Evolutionary conservation across 2,888 invertebrate species (phyloP).

Genomic region (Drosophila prostipennis): DNA sequence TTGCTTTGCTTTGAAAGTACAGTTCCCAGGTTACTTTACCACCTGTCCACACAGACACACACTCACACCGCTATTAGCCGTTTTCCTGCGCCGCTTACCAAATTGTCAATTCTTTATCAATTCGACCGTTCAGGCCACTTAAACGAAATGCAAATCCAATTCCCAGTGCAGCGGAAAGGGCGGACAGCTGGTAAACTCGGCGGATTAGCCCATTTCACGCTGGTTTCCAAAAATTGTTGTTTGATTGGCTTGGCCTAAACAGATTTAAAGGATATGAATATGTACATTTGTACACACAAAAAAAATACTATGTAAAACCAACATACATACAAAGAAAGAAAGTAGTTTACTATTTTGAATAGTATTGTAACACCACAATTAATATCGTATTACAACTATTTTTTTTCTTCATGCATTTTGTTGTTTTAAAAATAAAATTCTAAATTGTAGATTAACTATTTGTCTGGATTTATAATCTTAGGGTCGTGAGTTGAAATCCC

Average conservation of each 20-base stretch:
- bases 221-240: not conserved
- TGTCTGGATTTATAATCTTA: too few species aligned
- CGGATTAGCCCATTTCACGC: slow-evolving; percentile 1
- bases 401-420: too few species aligned
- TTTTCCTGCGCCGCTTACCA: slow-evolving; percentile 15
- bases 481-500: too few species aligned
- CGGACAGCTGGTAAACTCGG: slow-evolving; percentile 1
- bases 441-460: too few species aligned
- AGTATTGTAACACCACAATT: too few species aligned
- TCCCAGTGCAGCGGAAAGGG: slow-evolving; percentile 5
- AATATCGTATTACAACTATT: too few species aligned
- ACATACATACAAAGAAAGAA: too few species aligned
- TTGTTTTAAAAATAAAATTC: too few species aligned
- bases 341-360: too few species aligned
- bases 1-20: not conserved
- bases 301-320: too few species aligned
- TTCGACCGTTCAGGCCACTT: slow-evolving; percentile 1
- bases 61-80: not conserved
- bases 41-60: slow-evolving; percentile 12
- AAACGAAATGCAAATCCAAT: slow-evolving; percentile 10
- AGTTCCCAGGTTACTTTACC: slow-evolving; percentile 5
- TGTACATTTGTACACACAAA: not conserved
- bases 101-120: slow-evolving; percentile 23
- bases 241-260: not conserved
- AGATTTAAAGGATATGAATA: not conserved